Evolutionary conservation across 2,888 invertebrate species (phyloP), one percentile per base, ranked within the genome.

Genomic region (Parnassius mnemosyne): DNA sequence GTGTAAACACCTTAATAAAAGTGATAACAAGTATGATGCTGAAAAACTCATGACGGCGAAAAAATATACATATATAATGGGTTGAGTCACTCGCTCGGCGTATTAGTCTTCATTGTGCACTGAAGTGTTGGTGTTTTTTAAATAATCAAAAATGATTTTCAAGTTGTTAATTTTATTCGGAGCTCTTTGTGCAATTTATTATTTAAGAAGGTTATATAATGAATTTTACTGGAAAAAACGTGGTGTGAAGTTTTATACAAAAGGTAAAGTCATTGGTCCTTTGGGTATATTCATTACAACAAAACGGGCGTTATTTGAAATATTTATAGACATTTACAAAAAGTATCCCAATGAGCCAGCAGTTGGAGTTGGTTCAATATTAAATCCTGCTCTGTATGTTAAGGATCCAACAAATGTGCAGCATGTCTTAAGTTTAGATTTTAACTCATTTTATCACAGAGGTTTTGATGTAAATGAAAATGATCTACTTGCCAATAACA

Each of bases 121-220:
- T 20, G 20, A 20, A 20, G 3, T 50, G 50, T 50, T 50, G 0
- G 20, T 10, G 7, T 7, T 50, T 50, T 13, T 50, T 50, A 16
- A 50, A 50, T 12, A 13, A 50, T 9, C 3, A 12, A 57, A 53
- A 49, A 62, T 62, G 62, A 49, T 62, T 53, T 10, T 41, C 10
- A 49, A 44, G 46, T 20, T 53, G 74, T 79, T 20, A 78, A 77
- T 80, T 66, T 1, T 53, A 13, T 43, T 25, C 9, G 57, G 52
- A 20, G 53, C 62, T 49, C 49, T 62, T 25, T 53, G 42, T 5
- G 43, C 53, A 50, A 62, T 62, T 20, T 57, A 57, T 44, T 57
- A 62, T 42, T 71, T 71, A 61, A 61, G 34, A 47, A 57, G 56
- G 20, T 50, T 42, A 7, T 57, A 55, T 34, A 58, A 63, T 46